Base-by-base conservation (phyloP, 2,888 invertebrate species). In the Aricia artaxerxes region DNA sequence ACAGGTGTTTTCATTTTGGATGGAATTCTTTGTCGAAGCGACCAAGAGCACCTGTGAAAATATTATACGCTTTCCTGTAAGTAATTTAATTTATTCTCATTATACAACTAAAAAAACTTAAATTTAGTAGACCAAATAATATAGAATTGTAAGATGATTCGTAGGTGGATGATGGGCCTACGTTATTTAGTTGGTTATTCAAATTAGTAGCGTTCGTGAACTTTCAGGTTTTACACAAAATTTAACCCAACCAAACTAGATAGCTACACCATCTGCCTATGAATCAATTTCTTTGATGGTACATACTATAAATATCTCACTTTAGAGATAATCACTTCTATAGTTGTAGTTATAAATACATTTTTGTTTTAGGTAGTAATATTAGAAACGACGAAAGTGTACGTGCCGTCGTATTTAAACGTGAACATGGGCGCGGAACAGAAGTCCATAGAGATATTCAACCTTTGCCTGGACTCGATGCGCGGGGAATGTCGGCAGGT, bases 21-120 rank as follows among this genome's bases (percentile, higher is more conserved):
- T 99, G 96, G 99, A 99, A 87, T 99, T 98, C 92, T 99, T 99
- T 90, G 96, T 98, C 61, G 99, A 99, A 92, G 99, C 99, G 13
- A 98, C 97, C 49, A 97, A 97, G 88, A 95, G 95, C 80, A 97
- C 97, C 84, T 96, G 96, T 84, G 97, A 97, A 80, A 97, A 97
- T 88, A 96, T 95, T 85, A 98, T 99, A 85, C 95, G 98, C 83
- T 99, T 99, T 95, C 99, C 99, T 79, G 97, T 97, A 91, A 95
- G 96, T 88, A 11, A 49, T 40, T 40, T 40, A 40, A 40, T 40
- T 40, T 40, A 5, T 40, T 40, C 40, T 4, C 40, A 40, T 40
- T 5, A 40, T 40, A 40, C 5, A 40, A 40, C 40, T 40, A 40
- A 40, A 40, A 40, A 40, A 38, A 38, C 35, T 38, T 38, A 3